Conservation (phyloP, 2,113 vertebrate genomes). For the Rhynchomys soricoides region DNA sequence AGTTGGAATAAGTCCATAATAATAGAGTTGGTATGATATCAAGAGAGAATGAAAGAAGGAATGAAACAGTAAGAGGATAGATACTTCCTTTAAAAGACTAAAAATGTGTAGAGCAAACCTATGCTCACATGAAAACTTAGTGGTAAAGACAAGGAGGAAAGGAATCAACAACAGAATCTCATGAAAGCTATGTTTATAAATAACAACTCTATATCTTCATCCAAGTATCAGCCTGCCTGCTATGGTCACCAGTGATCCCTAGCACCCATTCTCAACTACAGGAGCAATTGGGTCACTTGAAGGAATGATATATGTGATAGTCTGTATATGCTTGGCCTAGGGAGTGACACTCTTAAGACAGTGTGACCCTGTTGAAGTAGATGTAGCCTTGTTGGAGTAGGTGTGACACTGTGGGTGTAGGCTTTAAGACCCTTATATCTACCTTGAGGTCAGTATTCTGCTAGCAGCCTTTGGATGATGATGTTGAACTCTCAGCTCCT, state of each 20-base stretch:
- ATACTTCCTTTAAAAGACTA: not conserved
- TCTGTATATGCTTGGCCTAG: no score
- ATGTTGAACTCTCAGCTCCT: no score
- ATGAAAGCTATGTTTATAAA: not conserved
- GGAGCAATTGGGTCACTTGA: not conserved
- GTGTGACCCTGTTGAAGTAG: no score
- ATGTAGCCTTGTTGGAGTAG: no score
- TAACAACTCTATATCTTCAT: not conserved
- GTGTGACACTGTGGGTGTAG: no score
- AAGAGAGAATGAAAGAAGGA: not conserved
- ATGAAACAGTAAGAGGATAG: not conserved
- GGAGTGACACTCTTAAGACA: no score
- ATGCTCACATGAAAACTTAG: not conserved
- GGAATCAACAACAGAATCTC: not conserved
- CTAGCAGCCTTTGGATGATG: no score
- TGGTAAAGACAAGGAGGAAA: not conserved
- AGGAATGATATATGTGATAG: not conserved
- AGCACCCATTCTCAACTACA: not conserved
- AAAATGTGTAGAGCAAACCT: not conserved
- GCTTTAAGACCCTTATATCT: no score
- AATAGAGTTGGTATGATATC: not conserved
- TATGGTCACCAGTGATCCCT: not conserved
- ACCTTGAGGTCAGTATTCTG: no score
- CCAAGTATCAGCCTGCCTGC: not conserved
- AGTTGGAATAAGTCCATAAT: not conserved